These are phyloP conservation scores for Oryzias curvinotus DNA, from an alignment of 2,113 vertebrate genomes.

Conservation along the genomic window DNA sequence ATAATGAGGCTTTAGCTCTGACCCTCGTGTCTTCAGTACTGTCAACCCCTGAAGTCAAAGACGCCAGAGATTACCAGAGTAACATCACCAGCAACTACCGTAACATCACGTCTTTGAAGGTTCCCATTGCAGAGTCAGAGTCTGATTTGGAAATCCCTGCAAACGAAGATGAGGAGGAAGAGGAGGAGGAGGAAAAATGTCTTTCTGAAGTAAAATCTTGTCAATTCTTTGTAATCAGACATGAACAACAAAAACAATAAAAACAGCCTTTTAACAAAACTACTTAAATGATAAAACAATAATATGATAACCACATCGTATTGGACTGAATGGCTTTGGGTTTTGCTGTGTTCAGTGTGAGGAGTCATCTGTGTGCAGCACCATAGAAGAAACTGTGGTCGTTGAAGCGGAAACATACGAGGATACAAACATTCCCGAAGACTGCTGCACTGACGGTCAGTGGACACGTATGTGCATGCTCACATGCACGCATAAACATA, in stretches of 20 bases:
- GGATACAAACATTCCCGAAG: conserved; percentile 69
- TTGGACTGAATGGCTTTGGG: not conserved
- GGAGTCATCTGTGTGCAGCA: conserved; percentile 81
- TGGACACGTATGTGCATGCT: not conserved
- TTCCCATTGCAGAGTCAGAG: conserved; percentile 89
- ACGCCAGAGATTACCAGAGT: not conserved
- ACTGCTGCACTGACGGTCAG: conserved; percentile 86
- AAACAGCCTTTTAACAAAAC: too few species aligned
- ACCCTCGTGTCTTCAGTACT: conserved; percentile 28
- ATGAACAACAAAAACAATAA: too few species aligned
- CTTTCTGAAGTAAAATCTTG: conserved; percentile 25
- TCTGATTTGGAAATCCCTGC: conserved; percentile 81
- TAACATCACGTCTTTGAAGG: conserved; percentile 76
- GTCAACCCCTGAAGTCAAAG: conserved; percentile 58
- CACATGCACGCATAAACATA: conserved; percentile 8
- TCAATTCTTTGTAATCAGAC: not conserved
- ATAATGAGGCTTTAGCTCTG: conserved; percentile 44
- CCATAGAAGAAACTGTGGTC: conserved; percentile 78
- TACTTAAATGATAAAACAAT: too few species aligned
- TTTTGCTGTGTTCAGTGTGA: conserved; percentile 45
- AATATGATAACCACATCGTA: too few species aligned
- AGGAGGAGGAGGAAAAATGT: conserved; percentile 61
- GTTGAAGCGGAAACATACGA: conserved; percentile 48
- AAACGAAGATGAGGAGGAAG: conserved; percentile 76
- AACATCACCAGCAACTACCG: conserved; percentile 44